phyloP scores from a whole-genome alignment of 53 echinoderm and acorn worm genomes.

The Pentamera pediparva region DNA sequence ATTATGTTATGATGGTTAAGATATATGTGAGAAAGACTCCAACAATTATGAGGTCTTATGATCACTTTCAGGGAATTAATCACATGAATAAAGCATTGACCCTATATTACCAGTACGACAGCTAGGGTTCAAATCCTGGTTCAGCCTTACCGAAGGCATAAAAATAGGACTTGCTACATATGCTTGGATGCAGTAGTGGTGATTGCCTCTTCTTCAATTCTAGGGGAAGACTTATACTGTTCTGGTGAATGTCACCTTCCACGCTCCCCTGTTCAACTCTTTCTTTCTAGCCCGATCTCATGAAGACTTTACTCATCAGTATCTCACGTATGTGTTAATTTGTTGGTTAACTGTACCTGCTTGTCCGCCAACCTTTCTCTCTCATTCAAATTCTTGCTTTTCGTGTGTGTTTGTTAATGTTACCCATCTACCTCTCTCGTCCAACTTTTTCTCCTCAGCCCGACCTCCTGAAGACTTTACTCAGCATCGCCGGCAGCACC shows the following conservation, averaged over 20 bases:
- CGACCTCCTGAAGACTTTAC: slow-evolving; percentile 59
- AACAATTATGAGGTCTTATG: background rate
- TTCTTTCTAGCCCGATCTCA: too few species aligned
- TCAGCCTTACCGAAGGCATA: too few species aligned
- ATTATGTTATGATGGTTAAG: background rate
- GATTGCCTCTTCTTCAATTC: background rate
- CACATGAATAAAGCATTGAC: background rate
- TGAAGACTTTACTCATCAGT: too few species aligned
- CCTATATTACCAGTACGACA: background rate
- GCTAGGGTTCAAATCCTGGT: background rate
- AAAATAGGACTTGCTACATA: too few species aligned
- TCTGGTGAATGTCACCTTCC: too few species aligned
- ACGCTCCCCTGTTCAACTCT: too few species aligned
- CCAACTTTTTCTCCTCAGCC: slow-evolving; percentile 51
- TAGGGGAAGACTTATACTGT: background rate
- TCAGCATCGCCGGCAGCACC: slow-evolving; percentile 53
- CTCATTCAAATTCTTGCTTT: background rate
- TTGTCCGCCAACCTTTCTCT: background rate
- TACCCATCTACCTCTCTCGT: background rate
- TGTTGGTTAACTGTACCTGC: background rate
- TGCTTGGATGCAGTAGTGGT: background rate
- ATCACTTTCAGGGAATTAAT: background rate
- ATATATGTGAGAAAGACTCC: background rate
- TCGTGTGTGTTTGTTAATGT: background rate
- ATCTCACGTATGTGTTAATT: background rate